phyloP scores from a whole-genome alignment of 2,888 invertebrate species.

The Tinea semifulvella region DNA sequence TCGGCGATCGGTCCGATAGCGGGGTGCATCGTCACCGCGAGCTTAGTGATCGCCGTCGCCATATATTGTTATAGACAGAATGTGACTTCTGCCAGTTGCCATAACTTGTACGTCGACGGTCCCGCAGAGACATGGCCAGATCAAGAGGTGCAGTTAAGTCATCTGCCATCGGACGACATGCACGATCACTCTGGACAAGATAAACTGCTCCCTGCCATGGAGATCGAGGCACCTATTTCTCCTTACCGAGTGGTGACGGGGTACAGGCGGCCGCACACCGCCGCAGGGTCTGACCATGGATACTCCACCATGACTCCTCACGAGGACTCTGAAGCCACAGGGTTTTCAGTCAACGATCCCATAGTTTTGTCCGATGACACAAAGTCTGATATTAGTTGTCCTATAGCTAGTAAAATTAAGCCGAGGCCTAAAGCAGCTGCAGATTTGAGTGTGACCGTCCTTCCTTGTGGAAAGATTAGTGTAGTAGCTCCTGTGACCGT shows the following conservation, averaged over 20 bases:
- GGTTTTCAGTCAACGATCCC: conserved; percentile 75
- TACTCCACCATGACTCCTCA: conserved; percentile 95
- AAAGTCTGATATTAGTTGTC: conserved; percentile 66
- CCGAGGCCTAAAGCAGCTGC: conserved; percentile 48
- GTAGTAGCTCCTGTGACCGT: conserved; percentile 90
- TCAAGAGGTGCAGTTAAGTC: conserved; percentile 74
- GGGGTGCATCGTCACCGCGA: conserved; percentile 84
- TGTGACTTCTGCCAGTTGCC: conserved; percentile 55
- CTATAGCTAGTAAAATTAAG: conserved; percentile 59
- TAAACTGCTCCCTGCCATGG: conserved; percentile 67
- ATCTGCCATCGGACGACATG: conserved; percentile 74
- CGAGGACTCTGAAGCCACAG: conserved; percentile 86
- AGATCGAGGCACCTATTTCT: conserved; percentile 78
- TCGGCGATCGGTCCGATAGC: conserved; percentile 88
- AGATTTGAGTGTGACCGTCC: conserved; percentile 48
- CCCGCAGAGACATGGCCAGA: conserved; percentile 62
- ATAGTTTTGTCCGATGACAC: conserved; percentile 62
- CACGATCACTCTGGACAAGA: conserved; percentile 73
- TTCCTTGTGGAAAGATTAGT: conserved; percentile 63
- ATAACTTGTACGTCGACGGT: conserved; percentile 60
- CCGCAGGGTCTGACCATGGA: conserved; percentile 90
- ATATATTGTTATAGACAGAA: conserved; percentile 86
- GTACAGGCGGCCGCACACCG: conserved; percentile 78
- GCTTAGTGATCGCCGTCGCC: conserved; percentile 81
- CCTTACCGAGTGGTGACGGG: conserved; percentile 88